Conservation (phyloP, 64 coral and sea anemone species). For the Orbicella faveolata region DNA sequence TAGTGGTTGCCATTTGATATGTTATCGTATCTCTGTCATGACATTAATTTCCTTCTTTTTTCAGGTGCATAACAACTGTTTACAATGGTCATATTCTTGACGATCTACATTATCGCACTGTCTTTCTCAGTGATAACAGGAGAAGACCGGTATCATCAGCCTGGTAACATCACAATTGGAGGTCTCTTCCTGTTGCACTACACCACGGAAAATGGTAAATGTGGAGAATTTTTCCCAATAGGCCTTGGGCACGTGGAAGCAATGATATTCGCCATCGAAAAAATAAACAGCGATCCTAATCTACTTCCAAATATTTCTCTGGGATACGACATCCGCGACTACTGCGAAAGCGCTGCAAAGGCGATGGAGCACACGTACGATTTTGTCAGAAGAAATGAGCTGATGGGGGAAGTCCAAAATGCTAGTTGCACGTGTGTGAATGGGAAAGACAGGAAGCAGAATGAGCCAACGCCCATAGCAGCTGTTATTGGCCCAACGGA, state of each 20-base stretch:
- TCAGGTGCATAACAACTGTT: background rate
- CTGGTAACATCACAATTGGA: constrained; percentile 61
- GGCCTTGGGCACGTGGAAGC: constrained; percentile 62
- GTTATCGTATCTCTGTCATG: background rate
- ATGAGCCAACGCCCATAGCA: constrained; percentile 8
- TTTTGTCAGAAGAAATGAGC: constrained; percentile 16
- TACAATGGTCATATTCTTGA: background rate
- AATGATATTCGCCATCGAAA: constrained; percentile 66
- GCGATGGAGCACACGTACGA: constrained; percentile 40
- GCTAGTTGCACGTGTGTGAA: background rate
- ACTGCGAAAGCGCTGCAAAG: constrained; percentile 32
- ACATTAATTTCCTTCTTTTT: background rate
- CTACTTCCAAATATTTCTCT: constrained; percentile 41
- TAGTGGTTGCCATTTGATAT: no score
- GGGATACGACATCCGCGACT: constrained; percentile 54
- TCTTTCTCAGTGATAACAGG: background rate
- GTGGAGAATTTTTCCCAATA: constrained; percentile 45
- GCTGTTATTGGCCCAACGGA: constrained; percentile 42
- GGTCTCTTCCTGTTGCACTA: constrained; percentile 65
- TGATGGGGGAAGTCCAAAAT: background rate
- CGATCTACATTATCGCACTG: background rate
- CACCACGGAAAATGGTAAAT: constrained; percentile 31
- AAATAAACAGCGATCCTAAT: constrained; percentile 49
- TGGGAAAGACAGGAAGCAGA: background rate
- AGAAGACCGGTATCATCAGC: background rate